These are phyloP conservation scores for Pseudorhiza aurosa DNA, from an alignment of 30 jellyfish, hydroid and myxozoan species.

Conservation along the genomic window DNA sequence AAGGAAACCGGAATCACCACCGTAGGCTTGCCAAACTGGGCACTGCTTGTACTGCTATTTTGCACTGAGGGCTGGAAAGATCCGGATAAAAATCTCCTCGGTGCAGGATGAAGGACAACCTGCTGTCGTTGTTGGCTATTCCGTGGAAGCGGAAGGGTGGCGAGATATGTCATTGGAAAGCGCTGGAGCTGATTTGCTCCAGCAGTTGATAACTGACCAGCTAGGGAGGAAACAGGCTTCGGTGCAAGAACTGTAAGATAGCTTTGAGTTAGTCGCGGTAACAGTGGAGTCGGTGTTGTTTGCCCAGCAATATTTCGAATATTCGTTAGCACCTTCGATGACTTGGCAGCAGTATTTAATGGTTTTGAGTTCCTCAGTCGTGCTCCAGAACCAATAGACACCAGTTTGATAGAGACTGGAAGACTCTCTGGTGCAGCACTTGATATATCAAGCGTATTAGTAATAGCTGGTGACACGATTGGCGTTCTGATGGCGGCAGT, in stretches of 20 bases:
- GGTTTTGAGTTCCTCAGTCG: constrained; percentile 31
- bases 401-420: constrained; percentile 46
- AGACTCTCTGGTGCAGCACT: constrained; percentile 22
- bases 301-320: background rate
- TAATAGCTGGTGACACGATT: constrained; percentile 29
- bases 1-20: constrained; percentile 54
- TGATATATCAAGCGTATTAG: background rate
- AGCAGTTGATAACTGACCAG: constrained; percentile 3
- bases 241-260: constrained; percentile 43
- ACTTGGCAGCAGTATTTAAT: constrained; percentile 17
- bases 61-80: constrained; percentile 14
- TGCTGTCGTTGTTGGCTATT: constrained; percentile 22
- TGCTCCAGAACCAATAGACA: constrained; percentile 62
- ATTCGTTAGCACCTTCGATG: background rate
- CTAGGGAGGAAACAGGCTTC: constrained; percentile 15
- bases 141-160: constrained; percentile 29
- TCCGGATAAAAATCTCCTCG: constrained; percentile 26
- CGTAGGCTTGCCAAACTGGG: constrained; percentile 33
- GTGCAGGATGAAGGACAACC: constrained; percentile 51
- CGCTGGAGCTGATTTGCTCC: constrained; percentile 18
- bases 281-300: constrained; percentile 34
- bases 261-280: constrained; percentile 62
- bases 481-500: constrained; percentile 34
- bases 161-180: constrained; percentile 56
- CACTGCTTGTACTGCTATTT: constrained; percentile 6